Evolutionary conservation across 2,888 invertebrate species (phyloP), one percentile per base, ranked within the genome.

Genomic region (Serripes groenlandicus): DNA sequence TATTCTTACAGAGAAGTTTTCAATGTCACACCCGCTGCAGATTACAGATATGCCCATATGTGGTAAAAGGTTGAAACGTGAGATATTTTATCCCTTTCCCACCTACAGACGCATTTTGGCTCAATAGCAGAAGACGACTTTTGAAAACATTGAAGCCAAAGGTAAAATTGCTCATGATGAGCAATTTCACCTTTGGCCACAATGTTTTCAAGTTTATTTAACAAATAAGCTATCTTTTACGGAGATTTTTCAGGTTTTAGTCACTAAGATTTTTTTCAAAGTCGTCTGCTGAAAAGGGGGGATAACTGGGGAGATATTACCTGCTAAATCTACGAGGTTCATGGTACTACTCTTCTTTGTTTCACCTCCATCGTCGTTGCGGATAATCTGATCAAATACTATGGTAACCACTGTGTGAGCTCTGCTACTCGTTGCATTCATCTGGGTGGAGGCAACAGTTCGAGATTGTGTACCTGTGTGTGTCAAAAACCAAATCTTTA

Each of bases 341-440:
- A 95, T 94, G 0, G 90, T 91, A 87, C 94, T 94, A 78, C 93
- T 94, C 81, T 94, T 95, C 89, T 94, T 95, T 15, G 92, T 95
- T 78, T 94, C 94, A n/a, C n/a, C n/a, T 0, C 93, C 93, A 37
- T 69, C 73, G 18, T 88, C 91, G 28, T 90, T 88, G 81, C 93
- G 94, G 72, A 91, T 92, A 87, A 94, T 94, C 88, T 95, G 95
- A 83, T 95, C 94, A 86, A 95, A 95, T 30, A 92, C 92, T 56
- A 95, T 94, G 21, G 95, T 95, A 76, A 95, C 94, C 1, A 95
- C 94, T 0, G 95, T 95, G 88, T 95, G 95, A 30, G 95, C 95
- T 58, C 95, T 86, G 81, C 93, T 94, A 86, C 94, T 94, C 4
- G 95, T 95, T 28, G 95, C 95, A 74, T 95, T 95, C 95, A 95